Evolutionary conservation across 1,140 invertebrate species (phyloP).

Genomic region (Pinna nobilis): DNA sequence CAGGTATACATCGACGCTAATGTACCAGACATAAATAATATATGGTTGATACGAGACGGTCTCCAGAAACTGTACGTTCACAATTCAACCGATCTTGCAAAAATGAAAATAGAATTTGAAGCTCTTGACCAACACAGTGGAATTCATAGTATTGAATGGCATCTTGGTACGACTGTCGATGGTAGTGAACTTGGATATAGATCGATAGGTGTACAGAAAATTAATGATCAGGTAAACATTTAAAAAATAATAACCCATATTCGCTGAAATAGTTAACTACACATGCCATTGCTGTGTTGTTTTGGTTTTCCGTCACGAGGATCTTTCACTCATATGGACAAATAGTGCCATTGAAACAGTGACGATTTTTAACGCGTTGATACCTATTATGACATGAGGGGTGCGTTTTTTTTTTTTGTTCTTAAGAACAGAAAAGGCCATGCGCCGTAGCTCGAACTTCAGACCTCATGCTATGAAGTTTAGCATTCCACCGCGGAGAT

Average conservation of each 20-base stretch:
- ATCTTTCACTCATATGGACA: no score
- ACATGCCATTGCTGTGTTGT: no score
- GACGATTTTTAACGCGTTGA: no score
- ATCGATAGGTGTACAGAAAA: constrained; percentile 22
- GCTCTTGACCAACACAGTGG: constrained; percentile 52
- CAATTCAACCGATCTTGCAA: constrained; percentile 48
- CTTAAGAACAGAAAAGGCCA: no score
- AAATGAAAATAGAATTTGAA: constrained; percentile 47
- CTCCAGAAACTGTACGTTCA: constrained; percentile 47
- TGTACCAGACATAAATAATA: constrained; percentile 43
- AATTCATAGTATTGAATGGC: constrained; percentile 44
- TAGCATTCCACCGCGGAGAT: no score
- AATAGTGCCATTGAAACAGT: no score
- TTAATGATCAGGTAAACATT: constrained; percentile 6
- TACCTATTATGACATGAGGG: no score
- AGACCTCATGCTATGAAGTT: no score
- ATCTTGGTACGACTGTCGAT: constrained; percentile 37
- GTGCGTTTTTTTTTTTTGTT: no score
- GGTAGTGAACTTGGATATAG: constrained; percentile 38
- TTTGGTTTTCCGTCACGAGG: no score
- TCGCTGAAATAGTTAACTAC: neutral
- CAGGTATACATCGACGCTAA: constrained; percentile 47
- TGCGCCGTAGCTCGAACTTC: no score
- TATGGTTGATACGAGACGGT: constrained; percentile 38
- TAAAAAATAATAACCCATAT: neutral